Evolutionary conservation across 2,797 vertebrate species (phyloP).

Genomic region (Acomys russatus): DNA sequence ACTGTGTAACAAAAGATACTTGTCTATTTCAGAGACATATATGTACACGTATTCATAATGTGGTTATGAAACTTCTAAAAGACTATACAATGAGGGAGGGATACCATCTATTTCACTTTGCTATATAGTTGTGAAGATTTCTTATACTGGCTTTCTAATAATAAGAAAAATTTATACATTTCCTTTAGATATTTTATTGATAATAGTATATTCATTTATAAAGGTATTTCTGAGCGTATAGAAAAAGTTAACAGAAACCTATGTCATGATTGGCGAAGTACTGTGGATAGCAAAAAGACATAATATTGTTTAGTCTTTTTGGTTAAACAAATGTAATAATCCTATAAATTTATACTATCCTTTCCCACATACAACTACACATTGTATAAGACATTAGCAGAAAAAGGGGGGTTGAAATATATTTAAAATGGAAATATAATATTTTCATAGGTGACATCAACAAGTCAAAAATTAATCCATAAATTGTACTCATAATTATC

Average conservation of each 20-base stretch:
- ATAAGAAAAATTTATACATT: neutral
- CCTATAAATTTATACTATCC: neutral
- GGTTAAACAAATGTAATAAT: neutral
- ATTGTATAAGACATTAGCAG: neutral
- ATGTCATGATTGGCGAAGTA: neutral
- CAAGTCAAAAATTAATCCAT: neutral
- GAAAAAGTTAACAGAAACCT: slow-evolving; percentile 7
- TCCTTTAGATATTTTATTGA: slow-evolving; percentile 36
- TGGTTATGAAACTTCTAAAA: neutral
- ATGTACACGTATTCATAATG: neutral
- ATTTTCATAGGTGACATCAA: slow-evolving; percentile 30
- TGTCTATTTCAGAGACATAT: neutral
- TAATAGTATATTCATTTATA: slow-evolving; percentile 12
- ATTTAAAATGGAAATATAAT: slow-evolving; percentile 32
- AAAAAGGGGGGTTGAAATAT: slow-evolving; percentile 24
- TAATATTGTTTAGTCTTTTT: neutral
- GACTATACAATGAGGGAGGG: neutral
- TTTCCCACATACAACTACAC: neutral
- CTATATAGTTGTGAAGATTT: neutral
- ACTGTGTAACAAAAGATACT: neutral
- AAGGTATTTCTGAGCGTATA: slow-evolving; percentile 27
- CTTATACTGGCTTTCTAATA: neutral
- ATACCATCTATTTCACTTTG: neutral
- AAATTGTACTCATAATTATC: neutral
- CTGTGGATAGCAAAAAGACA: neutral